Base-by-base conservation (phyloP, 2,888 invertebrate species). In the Philaethria dido region DNA sequence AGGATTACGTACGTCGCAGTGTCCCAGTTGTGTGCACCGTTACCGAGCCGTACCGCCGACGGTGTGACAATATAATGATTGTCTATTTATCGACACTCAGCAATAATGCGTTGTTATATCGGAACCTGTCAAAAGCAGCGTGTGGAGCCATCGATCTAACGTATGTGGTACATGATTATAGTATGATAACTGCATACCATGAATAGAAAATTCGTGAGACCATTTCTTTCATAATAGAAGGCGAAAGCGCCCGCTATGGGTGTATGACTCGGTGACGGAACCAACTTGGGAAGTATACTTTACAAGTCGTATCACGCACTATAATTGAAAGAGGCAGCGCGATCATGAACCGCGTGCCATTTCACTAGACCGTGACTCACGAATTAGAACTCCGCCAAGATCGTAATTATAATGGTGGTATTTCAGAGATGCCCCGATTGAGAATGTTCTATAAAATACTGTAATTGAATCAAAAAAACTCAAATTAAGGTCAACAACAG, bases 321-420 rank as follows among this genome's bases (percentile, higher is more conserved):
- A 83, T 86, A 84, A 88, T 88, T 89, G 88, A 88, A 89, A 85
- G 83, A 80, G 84, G 80, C 80, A 78, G 78, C 74, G 81, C 83
- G 81, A 85, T 85, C 84, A 81, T 83, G 84, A 83, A 72, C 83
- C 79, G 82, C 85, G 86, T 84, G 84, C 88, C 87, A 86, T 90
- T 89, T 88, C 87, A 85, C 85, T 81, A 79, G 82, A 79, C 87
- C 91, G 92, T 91, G 92, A 91, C 89, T 90, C 92, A 92, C 91
- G 91, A 91, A 90, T 90, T 90, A 91, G 89, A 90, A 81, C 89
- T 88, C 74, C 80, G 82, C 78, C 82, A 83, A 89, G 87, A 89
- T 88, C 83, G 86, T 87, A 89, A 91, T 89, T 90, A 91, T 82
- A 80, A 81, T 79, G 80, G 79, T 85, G 82, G 82, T 86, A 88